These are phyloP conservation scores for Nomada ruficornis DNA, from an alignment of 2,888 invertebrate genomes.

Conservation along the genomic window DNA sequence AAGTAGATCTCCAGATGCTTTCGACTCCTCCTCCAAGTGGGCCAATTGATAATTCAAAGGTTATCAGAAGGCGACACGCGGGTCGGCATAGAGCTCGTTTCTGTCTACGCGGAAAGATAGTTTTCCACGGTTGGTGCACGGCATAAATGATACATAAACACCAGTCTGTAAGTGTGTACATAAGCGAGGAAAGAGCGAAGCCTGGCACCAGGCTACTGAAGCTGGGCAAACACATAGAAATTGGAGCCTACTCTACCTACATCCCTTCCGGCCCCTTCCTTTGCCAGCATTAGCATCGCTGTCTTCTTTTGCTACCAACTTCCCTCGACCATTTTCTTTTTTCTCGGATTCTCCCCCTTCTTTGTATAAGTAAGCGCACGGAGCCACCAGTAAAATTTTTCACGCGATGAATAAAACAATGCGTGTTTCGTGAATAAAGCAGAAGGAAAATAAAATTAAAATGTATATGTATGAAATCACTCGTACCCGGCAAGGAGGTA, in stretches of 20 bases:
- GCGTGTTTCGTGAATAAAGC: background rate
- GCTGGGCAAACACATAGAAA: constrained; percentile 66
- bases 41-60: constrained; percentile 43
- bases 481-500: background rate
- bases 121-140: constrained; percentile 55
- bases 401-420: background rate
- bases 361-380: too few relatives aligned
- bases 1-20: background rate
- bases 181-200: constrained; percentile 58
- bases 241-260: constrained; percentile 49
- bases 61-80: constrained; percentile 46
- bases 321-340: background rate
- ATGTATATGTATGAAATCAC: background rate
- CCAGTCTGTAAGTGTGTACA: constrained; percentile 63
- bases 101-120: constrained; percentile 44
- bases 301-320: background rate
- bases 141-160: constrained; percentile 76
- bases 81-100: constrained; percentile 4
- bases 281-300: background rate
- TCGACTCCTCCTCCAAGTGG: background rate
- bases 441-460: background rate
- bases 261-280: background rate
- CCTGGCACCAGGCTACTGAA: constrained; percentile 42
- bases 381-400: background rate
- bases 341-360: background rate